A percentile compares a stretch with the other conserved stretches of the same genome.
Evolutionary conservation across 53 echinoderm and acorn worm genomes (phyloP).

Genomic region (Crossaster papposus): DNA sequence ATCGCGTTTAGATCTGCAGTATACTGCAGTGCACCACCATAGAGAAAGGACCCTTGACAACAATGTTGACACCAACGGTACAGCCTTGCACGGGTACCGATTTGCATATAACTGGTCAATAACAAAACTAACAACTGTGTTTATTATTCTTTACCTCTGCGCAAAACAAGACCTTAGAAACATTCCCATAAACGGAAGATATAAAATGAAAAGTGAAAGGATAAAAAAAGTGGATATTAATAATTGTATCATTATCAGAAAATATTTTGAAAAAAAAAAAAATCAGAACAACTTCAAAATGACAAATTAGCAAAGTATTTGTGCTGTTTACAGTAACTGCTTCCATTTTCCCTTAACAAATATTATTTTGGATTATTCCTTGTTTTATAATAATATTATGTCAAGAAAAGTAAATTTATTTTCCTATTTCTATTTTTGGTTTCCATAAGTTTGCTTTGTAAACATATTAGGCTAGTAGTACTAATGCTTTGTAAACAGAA

Average conservation of each 20-base stretch:
- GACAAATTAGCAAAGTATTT: neutral
- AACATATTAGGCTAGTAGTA: no score
- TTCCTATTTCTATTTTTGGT: no score
- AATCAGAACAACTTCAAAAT: neutral
- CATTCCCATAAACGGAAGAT: neutral
- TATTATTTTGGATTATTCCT: neutral
- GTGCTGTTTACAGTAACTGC: neutral
- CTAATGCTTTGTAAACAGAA: no score
- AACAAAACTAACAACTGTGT: no score
- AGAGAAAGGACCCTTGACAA: neutral
- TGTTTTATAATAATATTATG: no score
- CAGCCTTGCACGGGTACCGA: neutral
- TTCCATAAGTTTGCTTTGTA: no score
- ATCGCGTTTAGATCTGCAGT: neutral
- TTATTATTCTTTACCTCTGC: no score
- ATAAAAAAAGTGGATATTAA: no score
- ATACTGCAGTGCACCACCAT: no score
- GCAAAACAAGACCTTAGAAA: neutral
- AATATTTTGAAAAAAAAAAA: neutral
- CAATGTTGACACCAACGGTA: neutral
- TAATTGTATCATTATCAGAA: no score
- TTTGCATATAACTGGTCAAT: conserved; percentile 4
- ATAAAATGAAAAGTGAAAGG: no score
- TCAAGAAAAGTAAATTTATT: no score
- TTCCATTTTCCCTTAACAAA: neutral